phyloP scores from a whole-genome alignment of 2,888 invertebrate genomes.

The Antheraea yamamai region DNA sequence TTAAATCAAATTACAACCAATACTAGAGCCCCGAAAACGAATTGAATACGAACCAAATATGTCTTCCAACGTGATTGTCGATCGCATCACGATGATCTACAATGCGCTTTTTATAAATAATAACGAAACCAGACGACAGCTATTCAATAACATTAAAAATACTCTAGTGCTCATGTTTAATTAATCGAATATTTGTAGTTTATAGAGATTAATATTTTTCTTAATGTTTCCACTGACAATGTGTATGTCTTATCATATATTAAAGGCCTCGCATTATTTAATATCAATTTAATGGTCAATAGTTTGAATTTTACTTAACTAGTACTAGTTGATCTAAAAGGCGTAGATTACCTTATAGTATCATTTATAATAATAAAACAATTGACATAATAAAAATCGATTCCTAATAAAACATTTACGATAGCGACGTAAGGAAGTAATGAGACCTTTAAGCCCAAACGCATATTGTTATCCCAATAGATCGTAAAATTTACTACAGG shows the following conservation, averaged over 20 bases:
- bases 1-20: too few relatives aligned
- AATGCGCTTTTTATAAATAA: neutral
- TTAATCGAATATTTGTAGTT: neutral
- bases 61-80: neutral
- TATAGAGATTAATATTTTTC: neutral
- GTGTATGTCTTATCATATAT: neutral
- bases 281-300: neutral
- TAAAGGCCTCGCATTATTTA: neutral
- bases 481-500: constrained; percentile 16
- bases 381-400: constrained; percentile 13
- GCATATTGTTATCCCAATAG: constrained; percentile 12
- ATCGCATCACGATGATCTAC: neutral
- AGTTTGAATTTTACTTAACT: neutral
- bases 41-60: neutral
- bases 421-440: constrained; percentile 15
- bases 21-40: too few relatives aligned
- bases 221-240: neutral
- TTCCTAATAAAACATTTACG: constrained; percentile 21
- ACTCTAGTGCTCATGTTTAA: neutral
- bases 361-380: constrained; percentile 4
- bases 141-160: neutral
- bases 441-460: constrained; percentile 15
- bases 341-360: neutral
- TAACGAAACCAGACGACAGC: neutral
- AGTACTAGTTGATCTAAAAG: neutral